Evolutionary conservation across 2,888 invertebrate species (phyloP).

Genomic region (Acleris cristana): DNA sequence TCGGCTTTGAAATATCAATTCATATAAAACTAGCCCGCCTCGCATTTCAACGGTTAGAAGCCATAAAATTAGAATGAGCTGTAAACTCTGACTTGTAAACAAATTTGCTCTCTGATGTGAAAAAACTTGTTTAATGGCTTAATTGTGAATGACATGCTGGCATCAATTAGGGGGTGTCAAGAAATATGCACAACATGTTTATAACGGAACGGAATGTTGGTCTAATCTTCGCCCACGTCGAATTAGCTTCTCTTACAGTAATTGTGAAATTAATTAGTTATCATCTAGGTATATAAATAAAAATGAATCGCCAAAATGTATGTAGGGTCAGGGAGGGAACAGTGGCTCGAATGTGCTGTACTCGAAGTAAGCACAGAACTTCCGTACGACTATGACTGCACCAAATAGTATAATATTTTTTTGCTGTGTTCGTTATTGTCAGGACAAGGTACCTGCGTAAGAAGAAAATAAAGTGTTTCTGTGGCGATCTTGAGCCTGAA

Average conservation of each 20-base stretch:
- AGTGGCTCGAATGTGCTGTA: too few relatives aligned
- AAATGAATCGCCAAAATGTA: too few relatives aligned
- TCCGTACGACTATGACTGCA: too few relatives aligned
- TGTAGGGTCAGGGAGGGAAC: too few relatives aligned
- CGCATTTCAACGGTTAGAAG: constrained; percentile 19
- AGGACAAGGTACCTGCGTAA: too few relatives aligned
- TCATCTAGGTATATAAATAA: too few relatives aligned
- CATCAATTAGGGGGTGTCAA: constrained; percentile 10
- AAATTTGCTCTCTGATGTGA: constrained; percentile 28
- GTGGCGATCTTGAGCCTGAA: too few relatives aligned
- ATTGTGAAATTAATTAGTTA: too few relatives aligned
- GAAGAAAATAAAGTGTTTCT: too few relatives aligned
- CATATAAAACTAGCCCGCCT: constrained; percentile 12
- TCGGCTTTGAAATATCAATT: constrained; percentile 37
- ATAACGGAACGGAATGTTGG: not conserved
- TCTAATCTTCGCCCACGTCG: not conserved
- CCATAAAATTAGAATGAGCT: constrained; percentile 32
- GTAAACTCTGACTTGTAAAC: constrained; percentile 28
- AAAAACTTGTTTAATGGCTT: constrained; percentile 39
- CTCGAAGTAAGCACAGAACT: too few relatives aligned
- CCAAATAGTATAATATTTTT: too few relatives aligned
- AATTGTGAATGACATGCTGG: constrained; percentile 29
- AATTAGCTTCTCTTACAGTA: not conserved
- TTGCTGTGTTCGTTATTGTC: too few relatives aligned
- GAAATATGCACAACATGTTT: not conserved